A percentile compares a stretch with the other conserved stretches of the same genome.
Evolutionary conservation across 1,140 invertebrate species (phyloP).

Genomic region (Manduca sexta): DNA sequence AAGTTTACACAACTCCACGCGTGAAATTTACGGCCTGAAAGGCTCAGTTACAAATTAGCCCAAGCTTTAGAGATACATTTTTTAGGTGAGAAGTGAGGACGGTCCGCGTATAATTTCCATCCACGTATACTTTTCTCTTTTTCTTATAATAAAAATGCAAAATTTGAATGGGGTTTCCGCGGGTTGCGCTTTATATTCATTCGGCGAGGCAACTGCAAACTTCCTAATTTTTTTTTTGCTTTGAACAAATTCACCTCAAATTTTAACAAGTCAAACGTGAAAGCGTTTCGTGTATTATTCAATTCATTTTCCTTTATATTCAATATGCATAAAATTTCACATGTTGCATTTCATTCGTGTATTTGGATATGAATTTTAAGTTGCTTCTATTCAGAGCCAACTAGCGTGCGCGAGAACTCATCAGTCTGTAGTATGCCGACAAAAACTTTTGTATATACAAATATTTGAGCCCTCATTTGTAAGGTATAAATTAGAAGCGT

Average conservation of each 20-base stretch:
- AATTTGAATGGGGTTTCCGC: constrained; percentile 14
- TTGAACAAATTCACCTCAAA: constrained; percentile 3
- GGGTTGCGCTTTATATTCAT: constrained; percentile 7
- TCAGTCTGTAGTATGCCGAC: no score
- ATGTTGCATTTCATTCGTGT: no score
- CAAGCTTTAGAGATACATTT: constrained; percentile 16
- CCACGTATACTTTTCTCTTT: constrained; percentile 13
- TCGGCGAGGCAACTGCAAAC: background rate
- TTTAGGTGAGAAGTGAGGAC: constrained; percentile 17
- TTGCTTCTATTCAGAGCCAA: no score
- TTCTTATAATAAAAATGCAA: constrained; percentile 25
- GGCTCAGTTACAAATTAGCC: constrained; percentile 43
- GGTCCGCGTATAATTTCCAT: constrained; percentile 11
- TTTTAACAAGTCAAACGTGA: background rate
- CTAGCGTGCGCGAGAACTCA: no score
- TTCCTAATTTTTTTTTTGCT: background rate
- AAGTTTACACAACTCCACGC: constrained; percentile 36
- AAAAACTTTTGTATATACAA: no score
- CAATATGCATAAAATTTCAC: background rate
- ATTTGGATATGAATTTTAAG: no score
- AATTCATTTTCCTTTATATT: background rate
- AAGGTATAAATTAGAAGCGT: no score
- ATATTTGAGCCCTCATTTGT: no score
- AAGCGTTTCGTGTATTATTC: constrained; percentile 3
- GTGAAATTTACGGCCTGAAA: constrained; percentile 30